Base-by-base conservation (phyloP, 2,113 vertebrate genomes). In the Penelope pileata region DNA sequence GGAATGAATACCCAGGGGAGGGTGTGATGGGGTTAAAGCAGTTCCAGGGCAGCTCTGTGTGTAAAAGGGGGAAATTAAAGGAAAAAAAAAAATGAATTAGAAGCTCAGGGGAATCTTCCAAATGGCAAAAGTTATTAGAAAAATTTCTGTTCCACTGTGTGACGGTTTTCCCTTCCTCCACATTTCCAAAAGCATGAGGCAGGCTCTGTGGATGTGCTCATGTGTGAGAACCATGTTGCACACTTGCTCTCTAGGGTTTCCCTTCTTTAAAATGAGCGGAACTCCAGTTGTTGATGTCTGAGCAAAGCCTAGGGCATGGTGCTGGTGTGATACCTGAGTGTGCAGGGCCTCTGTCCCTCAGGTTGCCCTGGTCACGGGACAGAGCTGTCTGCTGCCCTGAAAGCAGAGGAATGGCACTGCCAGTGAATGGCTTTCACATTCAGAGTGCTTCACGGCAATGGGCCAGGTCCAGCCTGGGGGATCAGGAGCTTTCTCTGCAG, bases 341-440 rank as follows among this genome's bases (percentile, higher is more conserved):
- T 56, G 29, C 53, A 32, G 53, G 17, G 30, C 53, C 53, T 30
- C 62, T 32, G 4, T 76, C 14, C 38, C 70, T 15, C 27, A 23
- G 18, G 45, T 58, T 24, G 19, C 13, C 60, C 38, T 63, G 42
- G 26, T 68, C 30, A 4, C 18, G 50, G 63, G 50, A 77, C 0
- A 0, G 19, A n/a, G 16, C 34, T 63, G 11, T 26, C 32, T 62
- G 16, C 12, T 38, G 15, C 15, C 13, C 10, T 3, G 2, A 50
- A 74, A 73, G 9, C 22, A 66, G 32, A 47, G 30, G 10, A 51
- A 26, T 10, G 29, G 9, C 60, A 23, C 38, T 60, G 43, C 47
- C 47, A 80, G 62, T 8, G 3, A 18, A 53, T 21, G 69, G 17
- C 64, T 66, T 42, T 64, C 19, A 6, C 42, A 51, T 26, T 43